Conservation (phyloP, 2,797 vertebrate genomes). For the Notolepis coatsorum region DNA sequence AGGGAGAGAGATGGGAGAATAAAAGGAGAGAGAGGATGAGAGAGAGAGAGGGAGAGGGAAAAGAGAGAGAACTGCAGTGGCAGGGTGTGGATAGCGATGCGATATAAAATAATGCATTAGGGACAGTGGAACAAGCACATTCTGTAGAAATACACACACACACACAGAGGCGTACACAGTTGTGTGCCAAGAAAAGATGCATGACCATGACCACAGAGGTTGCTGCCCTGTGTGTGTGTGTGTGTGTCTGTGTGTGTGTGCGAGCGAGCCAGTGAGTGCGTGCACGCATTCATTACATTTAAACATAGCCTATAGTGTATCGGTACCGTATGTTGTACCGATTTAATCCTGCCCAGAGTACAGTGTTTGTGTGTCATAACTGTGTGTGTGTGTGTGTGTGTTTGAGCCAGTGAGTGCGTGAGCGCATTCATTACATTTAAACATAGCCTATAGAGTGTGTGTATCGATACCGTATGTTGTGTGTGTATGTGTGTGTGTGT, state of each 20-base stretch:
- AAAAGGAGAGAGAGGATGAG: no score
- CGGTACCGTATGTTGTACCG: background rate
- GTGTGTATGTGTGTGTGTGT: conserved; percentile 3
- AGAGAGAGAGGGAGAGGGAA: background rate
- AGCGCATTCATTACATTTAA: background rate
- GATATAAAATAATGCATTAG: no score
- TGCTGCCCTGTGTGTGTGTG: no score
- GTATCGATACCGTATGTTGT: background rate
- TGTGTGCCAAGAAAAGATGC: no score
- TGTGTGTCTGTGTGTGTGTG: no score
- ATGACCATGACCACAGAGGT: no score
- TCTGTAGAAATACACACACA: background rate
- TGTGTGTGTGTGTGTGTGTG: conserved; percentile 9
- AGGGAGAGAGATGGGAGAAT: no score
- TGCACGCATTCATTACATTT: background rate
- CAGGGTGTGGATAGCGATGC: conserved; percentile 65
- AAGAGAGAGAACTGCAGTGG: conserved; percentile 56
- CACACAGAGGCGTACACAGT: conserved; percentile 7
- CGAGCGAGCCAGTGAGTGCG: conserved; percentile 6
- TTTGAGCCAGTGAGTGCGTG: conserved; percentile 5
- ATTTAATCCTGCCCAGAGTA: no score
- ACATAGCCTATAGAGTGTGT: background rate
- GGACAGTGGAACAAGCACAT: conserved; percentile 33
- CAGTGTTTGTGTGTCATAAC: no score
- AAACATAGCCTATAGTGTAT: background rate